A percentile compares a stretch with the other conserved stretches of the same genome.
Conservation (phyloP, 2,888 invertebrate genomes). For the Chironomus riparius region DNA sequence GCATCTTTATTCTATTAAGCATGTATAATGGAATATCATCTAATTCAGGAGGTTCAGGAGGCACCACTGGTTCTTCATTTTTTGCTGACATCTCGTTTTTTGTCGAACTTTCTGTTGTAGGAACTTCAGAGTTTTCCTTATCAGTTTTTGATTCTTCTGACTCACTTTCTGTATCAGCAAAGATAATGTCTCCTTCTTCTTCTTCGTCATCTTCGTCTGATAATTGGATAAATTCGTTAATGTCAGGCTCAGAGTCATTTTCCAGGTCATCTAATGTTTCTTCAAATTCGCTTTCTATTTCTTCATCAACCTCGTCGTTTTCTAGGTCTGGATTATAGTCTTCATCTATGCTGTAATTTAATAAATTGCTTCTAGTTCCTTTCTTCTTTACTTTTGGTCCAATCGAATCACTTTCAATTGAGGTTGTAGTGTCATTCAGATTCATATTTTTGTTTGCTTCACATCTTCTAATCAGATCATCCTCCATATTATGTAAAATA, state of each 20-base stretch:
- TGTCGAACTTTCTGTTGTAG: background rate
- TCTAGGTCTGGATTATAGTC: background rate
- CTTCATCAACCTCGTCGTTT: background rate
- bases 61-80: no score
- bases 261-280: background rate
- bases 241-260: background rate
- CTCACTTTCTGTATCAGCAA: no score
- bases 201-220: background rate
- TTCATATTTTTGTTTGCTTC: background rate
- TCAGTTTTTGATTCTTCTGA: background rate
- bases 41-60: background rate
- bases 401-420: no score
- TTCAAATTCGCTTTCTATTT: background rate
- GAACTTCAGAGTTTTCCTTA: background rate
- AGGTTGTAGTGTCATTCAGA: background rate
- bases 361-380: no score
- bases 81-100: background rate
- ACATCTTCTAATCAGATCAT: background rate
- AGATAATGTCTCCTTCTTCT: background rate
- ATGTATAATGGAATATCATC: background rate
- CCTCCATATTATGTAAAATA: background rate
- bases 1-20: background rate
- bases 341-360: background rate
- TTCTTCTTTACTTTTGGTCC: no score
- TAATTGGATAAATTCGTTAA: background rate